A percentile compares a stretch with the other conserved stretches of the same genome.
phyloP scores from a whole-genome alignment of 2,113 vertebrate genomes.

The Antennarius striatus region DNA sequence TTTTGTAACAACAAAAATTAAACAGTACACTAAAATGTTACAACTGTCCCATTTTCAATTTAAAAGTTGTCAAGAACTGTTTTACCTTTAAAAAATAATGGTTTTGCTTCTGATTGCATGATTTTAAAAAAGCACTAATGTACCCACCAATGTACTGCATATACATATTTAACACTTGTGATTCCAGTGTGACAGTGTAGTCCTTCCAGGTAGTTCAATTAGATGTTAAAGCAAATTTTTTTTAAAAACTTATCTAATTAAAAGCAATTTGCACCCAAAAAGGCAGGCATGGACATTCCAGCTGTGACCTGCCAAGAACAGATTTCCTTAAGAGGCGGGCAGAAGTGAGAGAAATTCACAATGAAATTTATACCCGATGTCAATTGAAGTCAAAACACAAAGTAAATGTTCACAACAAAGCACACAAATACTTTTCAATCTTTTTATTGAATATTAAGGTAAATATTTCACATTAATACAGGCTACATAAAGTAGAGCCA shows the following conservation, averaged over 20 bases:
- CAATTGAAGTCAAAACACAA: slow-evolving; percentile 6
- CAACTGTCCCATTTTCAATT: no score
- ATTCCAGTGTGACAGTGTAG: not conserved
- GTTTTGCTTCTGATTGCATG: no score
- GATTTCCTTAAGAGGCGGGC: no score
- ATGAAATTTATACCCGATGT: not conserved
- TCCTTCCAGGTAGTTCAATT: no score
- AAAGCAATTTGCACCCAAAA: not conserved
- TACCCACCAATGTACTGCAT: no score
- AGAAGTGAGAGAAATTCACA: not conserved
- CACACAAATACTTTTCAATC: slow-evolving; percentile 72
- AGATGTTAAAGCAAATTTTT: not conserved
- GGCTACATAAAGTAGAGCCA: slow-evolving; percentile 98
- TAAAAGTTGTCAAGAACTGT: no score
- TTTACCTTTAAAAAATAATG: no score
- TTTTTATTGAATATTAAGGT: slow-evolving; percentile 97
- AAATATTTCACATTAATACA: slow-evolving; percentile 99
- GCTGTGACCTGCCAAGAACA: not conserved
- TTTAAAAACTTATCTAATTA: no score
- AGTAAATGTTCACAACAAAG: slow-evolving; percentile 8
- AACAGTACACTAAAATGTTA: no score
- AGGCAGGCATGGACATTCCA: not conserved
- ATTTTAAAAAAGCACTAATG: no score
- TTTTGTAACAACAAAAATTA: no score
- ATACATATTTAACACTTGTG: no score